These are phyloP conservation scores for Sylvia borin DNA, from an alignment of 2,797 vertebrate species.

Conservation along the genomic window DNA sequence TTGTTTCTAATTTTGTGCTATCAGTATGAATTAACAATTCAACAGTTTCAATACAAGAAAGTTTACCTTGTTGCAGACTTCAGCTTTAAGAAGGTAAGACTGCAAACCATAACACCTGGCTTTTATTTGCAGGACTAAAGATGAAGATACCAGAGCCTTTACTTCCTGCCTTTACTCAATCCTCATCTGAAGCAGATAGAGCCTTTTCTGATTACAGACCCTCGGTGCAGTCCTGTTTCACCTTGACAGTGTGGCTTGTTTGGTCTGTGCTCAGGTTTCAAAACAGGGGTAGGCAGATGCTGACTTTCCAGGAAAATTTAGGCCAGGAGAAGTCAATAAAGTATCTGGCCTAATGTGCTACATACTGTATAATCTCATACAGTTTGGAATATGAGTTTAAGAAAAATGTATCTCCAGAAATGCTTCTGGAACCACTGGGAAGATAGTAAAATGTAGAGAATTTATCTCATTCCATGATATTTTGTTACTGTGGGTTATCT, in stretches of 20 bases:
- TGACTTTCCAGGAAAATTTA: constrained; percentile 15
- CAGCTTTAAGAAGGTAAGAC: neutral
- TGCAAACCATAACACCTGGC: neutral
- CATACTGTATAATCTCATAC: neutral
- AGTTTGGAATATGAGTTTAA: neutral
- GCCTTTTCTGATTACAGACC: neutral
- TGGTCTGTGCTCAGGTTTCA: neutral
- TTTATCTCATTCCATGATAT: neutral
- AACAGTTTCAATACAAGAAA: neutral
- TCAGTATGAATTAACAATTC: neutral
- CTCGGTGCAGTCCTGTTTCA: neutral
- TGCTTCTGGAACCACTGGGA: neutral
- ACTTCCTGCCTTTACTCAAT: neutral
- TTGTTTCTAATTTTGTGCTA: neutral
- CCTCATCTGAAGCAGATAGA: neutral
- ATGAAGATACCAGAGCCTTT: neutral
- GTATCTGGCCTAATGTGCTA: neutral
- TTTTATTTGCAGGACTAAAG: neutral
- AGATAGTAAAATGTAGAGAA: neutral
- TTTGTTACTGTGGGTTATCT: neutral
- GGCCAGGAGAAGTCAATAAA: constrained; percentile 8
- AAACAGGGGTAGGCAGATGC: neutral
- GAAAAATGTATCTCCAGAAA: neutral
- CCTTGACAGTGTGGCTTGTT: neutral
- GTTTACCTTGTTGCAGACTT: neutral